Evolutionary conservation across 2,113 vertebrate genomes (phyloP), one percentile per base, ranked within the genome.

Genomic region (Phycodurus eques): DNA sequence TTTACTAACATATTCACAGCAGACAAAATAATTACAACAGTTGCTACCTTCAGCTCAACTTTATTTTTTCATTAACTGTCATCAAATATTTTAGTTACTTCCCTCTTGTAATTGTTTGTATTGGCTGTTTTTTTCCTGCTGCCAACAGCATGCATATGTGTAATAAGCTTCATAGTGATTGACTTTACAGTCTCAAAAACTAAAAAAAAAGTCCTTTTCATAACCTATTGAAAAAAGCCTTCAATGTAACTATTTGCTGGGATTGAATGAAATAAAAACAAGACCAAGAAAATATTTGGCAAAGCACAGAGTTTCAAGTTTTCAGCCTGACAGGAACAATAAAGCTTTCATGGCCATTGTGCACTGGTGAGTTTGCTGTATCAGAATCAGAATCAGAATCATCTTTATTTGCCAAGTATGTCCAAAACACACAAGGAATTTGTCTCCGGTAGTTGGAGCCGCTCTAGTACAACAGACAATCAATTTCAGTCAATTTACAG

Each of bases 271-370:
- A 66, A 66, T 46, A 47, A 66, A 49, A 66, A 0, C n/a, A 33
- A 61, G 59, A 2, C 7, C 13, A 47, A 47, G 43, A 47, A 66
- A 66, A 66, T 46, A 8, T 27, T 3, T 46, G 44, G 43, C 63
- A 47, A 47, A 17, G 13, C 64, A 47, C 12, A 27, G 13, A 8
- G 64, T 49, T 46, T 66, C 64, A 66, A 66, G 64, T 44, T 66
- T 66, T 66, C 39, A 47, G 64, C 13, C 64, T 47, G 64, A 66
- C 64, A 47, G 64, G 43, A 14, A 47, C 64, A 66, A 66, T 66
- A 66, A 83, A 85, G 82, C 79, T 83, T 73, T 75, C 73, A 87
- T 80, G 69, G 69, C 74, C 13, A 42, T 42, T 27, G 46, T 63
- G 70, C 81, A 47, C 73, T 15, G 49, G 74, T 59, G 71, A 75